Evolutionary conservation across 2,888 invertebrate genomes (phyloP), one percentile per base, ranked within the genome.

Genomic region (Sinelater perroti): DNA sequence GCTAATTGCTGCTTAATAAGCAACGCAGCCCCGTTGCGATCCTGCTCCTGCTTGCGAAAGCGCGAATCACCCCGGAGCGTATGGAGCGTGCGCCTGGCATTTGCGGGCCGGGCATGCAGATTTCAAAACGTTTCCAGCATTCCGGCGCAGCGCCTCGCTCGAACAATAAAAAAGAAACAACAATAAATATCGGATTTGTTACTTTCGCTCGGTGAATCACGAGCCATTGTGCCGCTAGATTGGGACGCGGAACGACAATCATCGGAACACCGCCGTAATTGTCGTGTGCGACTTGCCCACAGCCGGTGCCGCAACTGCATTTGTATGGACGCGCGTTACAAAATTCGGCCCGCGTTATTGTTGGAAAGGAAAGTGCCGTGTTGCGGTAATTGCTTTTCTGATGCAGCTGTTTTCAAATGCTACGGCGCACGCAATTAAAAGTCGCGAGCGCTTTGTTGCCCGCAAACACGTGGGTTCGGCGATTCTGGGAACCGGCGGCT

Each of bases 181-280:
- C 31, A 50, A 50, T 38, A 50, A 36, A 50, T 28, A 50, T 50
- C 20, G 30, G 33, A 50, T 38, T 50, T 38, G 14, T 40, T 38
- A 47, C 55, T 55, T 55, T 55, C 55, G 17, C 49, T 46, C 31
- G 50, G 30, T 49, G 55, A 55, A 47, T 55, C 47, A 55, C 38
- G 50, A 24, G 14, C 38, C 26, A 38, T 50, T 55, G 40, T 33
- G 44, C 49, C 49, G 55, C 42, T 49, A 55, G 49, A 49, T 33
- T 38, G 31, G 40, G 55, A 55, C 24, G 55, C 47, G 49, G 42
- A 52, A 44, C 52, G 51, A 42, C 21, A 38, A 51, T 51, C 40
- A 30, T 51, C 42, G 21, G 26, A 28, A 30, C 44, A 44, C 30
- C 18, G 16, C 3, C 11, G 18, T 40, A 30, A 44, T 30, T 30